Base-by-base conservation (phyloP, 2,113 vertebrate genomes). In the Tragulus kanchil region DNA sequence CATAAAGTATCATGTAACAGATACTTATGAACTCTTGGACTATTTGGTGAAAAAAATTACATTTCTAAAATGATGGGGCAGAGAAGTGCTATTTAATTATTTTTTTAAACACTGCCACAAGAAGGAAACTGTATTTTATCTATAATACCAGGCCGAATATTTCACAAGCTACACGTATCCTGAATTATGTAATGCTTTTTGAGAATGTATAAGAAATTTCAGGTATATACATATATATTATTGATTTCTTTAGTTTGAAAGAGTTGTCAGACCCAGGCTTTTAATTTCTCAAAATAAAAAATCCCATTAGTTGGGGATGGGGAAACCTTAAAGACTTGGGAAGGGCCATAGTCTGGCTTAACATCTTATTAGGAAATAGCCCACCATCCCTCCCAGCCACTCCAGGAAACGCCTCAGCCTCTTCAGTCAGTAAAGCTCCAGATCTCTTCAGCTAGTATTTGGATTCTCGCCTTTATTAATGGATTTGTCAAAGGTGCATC, bases 161-260 rank as follows among this genome's bases (percentile, higher is more conserved):
- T 95, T 83, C 85, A 91, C 93, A 97, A 91, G 36, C 26, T n/a
- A 58, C 90, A 92, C 77, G 23, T 92, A 50, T 95, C 26, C 28
- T 86, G 16, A 90, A 48, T 75, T 82, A 73, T 14, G 45, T 9
- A 83, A 45, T 50, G 17, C 8, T 58, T 90, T 95, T 71, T 79
- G 50, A 96, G 31, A 82, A 96, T 4, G 10, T 45, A 62, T 3
- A 64, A 67, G 62, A 13, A 14, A 75, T 86, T 90, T 87, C 82
- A 50, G n/a, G 6, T 28, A 86, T 8, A 91, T 8, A 77, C 13
- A 61, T 17, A 64, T 50, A 85, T 5, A 65, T 78, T 25, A 71
- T 71, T 86, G 36, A 73, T 75, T 69, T 95, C 77, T 28, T 94
- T 87, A 64, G 52, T 91, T 93, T 21, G 75, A 79, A 67, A 92